Conservation (phyloP, 1,140 invertebrate species). For the Drusus annulatus region DNA sequence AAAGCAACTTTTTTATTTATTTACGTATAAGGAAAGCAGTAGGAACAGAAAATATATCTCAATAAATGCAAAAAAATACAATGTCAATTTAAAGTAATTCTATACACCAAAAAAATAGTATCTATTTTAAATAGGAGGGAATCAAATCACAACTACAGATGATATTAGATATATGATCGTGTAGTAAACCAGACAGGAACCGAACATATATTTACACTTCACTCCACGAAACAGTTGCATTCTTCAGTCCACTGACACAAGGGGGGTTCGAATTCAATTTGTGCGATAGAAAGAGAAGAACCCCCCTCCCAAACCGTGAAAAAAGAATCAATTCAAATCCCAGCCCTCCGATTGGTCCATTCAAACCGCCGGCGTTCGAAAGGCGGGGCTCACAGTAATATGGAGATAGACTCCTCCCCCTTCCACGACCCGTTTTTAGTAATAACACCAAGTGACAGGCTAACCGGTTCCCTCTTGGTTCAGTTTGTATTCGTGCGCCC, state of each 20-base stretch:
- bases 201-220: conserved; percentile 19
- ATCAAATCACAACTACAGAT: neutral
- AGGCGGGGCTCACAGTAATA: conserved; percentile 8
- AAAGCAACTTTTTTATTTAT: no score
- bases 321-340: conserved; percentile 36
- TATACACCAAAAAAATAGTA: neutral
- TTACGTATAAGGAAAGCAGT: no score
- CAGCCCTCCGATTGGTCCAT: neutral
- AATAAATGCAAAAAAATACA: no score
- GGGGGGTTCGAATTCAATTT: conserved; percentile 52
- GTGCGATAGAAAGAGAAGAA: conserved; percentile 19
- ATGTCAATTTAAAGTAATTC: neutral
- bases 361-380: conserved; percentile 34
- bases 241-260: conserved; percentile 45
- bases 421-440: conserved; percentile 28
- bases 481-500: conserved; percentile 37
- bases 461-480: conserved; percentile 25
- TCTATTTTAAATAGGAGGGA: neutral
- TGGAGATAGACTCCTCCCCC: conserved; percentile 11
- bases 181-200: neutral
- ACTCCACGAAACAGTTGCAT: conserved; percentile 43
- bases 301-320: conserved; percentile 26
- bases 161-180: neutral
- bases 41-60: no score
- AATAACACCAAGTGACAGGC: conserved; percentile 35